Evolutionary conservation across 2,113 vertebrate species (phyloP), one percentile per base, ranked within the genome.

Genomic region (Apaloderma vittatum): DNA sequence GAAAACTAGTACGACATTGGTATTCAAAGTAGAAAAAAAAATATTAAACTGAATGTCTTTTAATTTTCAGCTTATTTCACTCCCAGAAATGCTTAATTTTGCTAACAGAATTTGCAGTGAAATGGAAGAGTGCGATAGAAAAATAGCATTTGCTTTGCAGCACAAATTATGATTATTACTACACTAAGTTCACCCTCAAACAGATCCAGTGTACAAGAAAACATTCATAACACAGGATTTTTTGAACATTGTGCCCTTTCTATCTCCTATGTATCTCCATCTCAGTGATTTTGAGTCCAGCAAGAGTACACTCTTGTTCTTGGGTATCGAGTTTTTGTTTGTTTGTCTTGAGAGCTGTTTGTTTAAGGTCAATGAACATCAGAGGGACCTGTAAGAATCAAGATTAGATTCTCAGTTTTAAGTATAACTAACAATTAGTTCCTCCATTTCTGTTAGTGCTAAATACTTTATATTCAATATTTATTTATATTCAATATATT

Each of bases 141-240:
- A 79, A 86, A 70, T 2, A 21, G 11, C 14, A 48, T 58, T 61
- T 3, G 2, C 45, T 96, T 75, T 24, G 29, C 51, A 93, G 51
- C 8, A 66, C 26, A 65, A 68, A 40, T 30, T 54, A 83, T 57
- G 66, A 61, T 15, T 21, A 6, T 54, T 86, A 7, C 1, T 10
- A 24, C 62, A 75, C 0, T 3, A 45, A 72, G 82, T 49, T 76
- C 8, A 27, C 29, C n/a, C 49, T 14, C 75, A 93, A 26, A 7
- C 1, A 0, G 8, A 57, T n/a, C n/a, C n/a, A n/a, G n/a, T n/a
- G n/a, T n/a, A n/a, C n/a, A n/a, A n/a, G n/a, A n/a, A n/a, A n/a
- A n/a, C n/a, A n/a, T n/a, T n/a, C n/a, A n/a, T 49, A 79, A 78
- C 9, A 61, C 0, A 36, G 1, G 2, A 40, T 2, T 62, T 87